phyloP scores from a whole-genome alignment of 2,113 vertebrate genomes.

The Acinonyx jubatus region DNA sequence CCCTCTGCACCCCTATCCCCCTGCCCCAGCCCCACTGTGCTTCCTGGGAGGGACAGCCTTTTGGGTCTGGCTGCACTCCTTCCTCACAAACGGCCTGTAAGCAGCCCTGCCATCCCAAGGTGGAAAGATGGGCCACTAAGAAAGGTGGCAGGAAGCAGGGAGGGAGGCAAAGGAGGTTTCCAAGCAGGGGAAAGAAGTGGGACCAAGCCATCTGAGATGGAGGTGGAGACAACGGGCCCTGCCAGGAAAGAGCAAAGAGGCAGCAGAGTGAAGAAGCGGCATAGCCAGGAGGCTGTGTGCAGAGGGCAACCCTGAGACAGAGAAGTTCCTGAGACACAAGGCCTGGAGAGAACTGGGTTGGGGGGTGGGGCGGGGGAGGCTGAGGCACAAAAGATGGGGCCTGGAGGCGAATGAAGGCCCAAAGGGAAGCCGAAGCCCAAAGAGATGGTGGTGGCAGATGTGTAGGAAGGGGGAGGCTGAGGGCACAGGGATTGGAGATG shows the following conservation, averaged over 20 bases:
- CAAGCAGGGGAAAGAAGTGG: not conserved
- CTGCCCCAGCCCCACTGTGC: not conserved
- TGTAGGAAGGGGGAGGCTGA: not conserved
- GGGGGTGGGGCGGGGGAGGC: too few species aligned
- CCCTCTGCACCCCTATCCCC: not conserved
- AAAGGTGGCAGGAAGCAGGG: not conserved
- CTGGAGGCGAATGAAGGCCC: not conserved
- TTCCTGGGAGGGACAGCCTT: not conserved
- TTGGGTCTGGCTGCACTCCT: not conserved
- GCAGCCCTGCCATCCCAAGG: not conserved
- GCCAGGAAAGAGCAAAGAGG: not conserved
- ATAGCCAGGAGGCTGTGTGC: not conserved
- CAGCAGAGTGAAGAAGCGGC: not conserved
- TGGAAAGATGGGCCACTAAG: not conserved
- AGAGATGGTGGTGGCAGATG: not conserved
- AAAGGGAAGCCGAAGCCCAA: not conserved
- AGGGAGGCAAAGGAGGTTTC: not conserved
- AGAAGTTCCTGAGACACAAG: not conserved
- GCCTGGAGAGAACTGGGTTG: not conserved
- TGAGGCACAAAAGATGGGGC: not conserved
- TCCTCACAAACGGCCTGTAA: not conserved
- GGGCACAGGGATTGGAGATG: not conserved
- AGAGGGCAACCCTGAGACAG: not conserved
- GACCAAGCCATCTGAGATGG: not conserved
- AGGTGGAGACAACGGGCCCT: not conserved